phyloP scores from a whole-genome alignment of 1,140 invertebrate species.

The Cryptotermes secundus region DNA sequence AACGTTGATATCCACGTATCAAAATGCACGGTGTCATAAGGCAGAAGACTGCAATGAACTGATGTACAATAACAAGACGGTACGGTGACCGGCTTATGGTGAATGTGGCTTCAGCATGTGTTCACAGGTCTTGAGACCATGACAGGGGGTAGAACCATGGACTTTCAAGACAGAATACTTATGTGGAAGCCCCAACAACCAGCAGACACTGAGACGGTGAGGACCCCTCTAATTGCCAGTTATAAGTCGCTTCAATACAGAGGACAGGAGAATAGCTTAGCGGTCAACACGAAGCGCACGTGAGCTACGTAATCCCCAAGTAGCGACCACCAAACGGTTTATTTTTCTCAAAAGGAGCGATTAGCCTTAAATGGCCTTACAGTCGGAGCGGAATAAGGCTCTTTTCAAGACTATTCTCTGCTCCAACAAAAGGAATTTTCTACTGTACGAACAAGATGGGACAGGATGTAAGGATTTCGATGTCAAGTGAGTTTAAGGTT shows the following conservation, averaged over 20 bases:
- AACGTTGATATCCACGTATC: too few species aligned
- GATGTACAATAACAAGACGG: too few species aligned
- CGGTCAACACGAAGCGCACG: neutral
- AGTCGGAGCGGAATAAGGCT: conserved; percentile 20
- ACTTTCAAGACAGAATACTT: too few species aligned
- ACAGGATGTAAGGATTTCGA: conserved; percentile 29
- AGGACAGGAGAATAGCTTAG: neutral
- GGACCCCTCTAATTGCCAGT: too few species aligned
- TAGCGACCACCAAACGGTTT: conserved; percentile 2
- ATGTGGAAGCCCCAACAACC: too few species aligned
- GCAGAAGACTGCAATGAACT: too few species aligned
- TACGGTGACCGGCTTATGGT: too few species aligned
- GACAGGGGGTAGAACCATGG: too few species aligned
- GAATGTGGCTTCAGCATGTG: too few species aligned
- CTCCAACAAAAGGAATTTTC: conserved; percentile 1
- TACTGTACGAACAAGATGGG: neutral
- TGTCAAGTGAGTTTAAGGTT: conserved; percentile 25
- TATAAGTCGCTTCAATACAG: neutral
- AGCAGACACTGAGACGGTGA: too few species aligned
- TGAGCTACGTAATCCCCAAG: neutral
- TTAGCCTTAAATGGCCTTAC: conserved; percentile 30
- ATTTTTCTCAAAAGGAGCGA: conserved; percentile 25
- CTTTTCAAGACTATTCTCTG: neutral
- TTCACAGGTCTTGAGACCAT: too few species aligned
- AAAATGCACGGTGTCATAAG: too few species aligned